Conservation (phyloP, 2,797 vertebrate species). For the Ambastaia sidthimunki region DNA sequence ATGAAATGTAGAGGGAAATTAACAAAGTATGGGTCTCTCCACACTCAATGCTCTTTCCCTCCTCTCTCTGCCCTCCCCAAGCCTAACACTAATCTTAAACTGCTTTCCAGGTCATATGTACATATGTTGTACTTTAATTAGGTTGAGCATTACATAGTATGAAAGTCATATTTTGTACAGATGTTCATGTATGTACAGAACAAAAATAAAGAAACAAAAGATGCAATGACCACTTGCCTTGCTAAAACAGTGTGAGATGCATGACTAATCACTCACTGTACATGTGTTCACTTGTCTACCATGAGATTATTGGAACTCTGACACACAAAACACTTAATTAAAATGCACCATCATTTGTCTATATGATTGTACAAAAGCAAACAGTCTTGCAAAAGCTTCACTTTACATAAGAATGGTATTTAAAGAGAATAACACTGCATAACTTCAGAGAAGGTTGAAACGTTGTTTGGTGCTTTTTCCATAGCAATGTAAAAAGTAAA, state of each 20-base stretch:
- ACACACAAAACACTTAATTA: not conserved
- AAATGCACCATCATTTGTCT: not conserved
- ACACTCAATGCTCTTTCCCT: constrained; percentile 9
- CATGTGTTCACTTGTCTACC: not conserved
- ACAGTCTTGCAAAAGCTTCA: too few species aligned
- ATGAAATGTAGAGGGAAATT: constrained; percentile 33
- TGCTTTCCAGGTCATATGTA: constrained; percentile 80
- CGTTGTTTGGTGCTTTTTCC: not conserved
- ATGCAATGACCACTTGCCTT: constrained; percentile 43
- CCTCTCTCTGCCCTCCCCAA: constrained; percentile 10
- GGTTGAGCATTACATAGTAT: constrained; percentile 83
- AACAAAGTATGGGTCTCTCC: constrained; percentile 60
- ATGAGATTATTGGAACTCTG: not conserved
- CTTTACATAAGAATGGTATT: not conserved
- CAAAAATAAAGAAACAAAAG: constrained; percentile 82
- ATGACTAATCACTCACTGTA: not conserved
- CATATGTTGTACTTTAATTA: constrained; percentile 87
- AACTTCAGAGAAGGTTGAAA: not conserved
- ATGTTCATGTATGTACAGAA: constrained; percentile 92
- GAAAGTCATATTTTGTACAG: constrained; percentile 86
- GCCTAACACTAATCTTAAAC: constrained; percentile 71
- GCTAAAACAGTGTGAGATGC: not conserved
- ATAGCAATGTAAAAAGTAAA: not conserved
- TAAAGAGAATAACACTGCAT: constrained; percentile 8
- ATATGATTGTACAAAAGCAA: constrained; percentile 5